Conservation (phyloP, 2,888 invertebrate genomes). For the Odiellus spinosus region DNA sequence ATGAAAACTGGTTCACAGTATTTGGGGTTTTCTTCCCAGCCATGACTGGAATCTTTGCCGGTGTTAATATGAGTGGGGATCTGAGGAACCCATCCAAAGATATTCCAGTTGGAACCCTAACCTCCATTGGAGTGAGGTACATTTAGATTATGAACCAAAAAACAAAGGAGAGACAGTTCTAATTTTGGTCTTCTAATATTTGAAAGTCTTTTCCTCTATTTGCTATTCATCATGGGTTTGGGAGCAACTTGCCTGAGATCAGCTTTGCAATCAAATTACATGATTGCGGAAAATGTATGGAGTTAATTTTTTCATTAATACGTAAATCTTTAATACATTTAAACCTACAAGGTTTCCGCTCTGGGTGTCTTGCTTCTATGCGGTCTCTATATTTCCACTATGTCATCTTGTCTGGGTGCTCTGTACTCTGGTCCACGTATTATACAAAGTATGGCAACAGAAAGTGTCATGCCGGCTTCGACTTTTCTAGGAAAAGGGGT, state of each 20-base stretch:
- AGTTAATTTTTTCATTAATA: background rate
- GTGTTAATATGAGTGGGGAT: constrained; percentile 98
- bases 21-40: constrained; percentile 97
- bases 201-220: constrained; percentile 61
- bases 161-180: too few species aligned
- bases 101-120: constrained; percentile 85
- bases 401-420: constrained; percentile 87
- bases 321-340: background rate
- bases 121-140: constrained; percentile 79
- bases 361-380: constrained; percentile 57
- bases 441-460: constrained; percentile 83
- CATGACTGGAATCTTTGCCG: constrained; percentile 87
- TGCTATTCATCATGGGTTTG: constrained; percentile 74
- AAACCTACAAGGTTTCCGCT: constrained; percentile 18
- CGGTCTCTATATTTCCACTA: constrained; percentile 86
- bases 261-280: constrained; percentile 58
- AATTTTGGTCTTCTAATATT: constrained; percentile 6
- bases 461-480: constrained; percentile 83
- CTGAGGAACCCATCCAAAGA: constrained; percentile 75
- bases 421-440: constrained; percentile 93
- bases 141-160: constrained; percentile 4
- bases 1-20: constrained; percentile 83
- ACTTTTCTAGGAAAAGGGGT: constrained; percentile 74
- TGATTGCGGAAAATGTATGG: constrained; percentile 73
- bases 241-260: constrained; percentile 67